phyloP scores from a whole-genome alignment of 2,113 vertebrate genomes.

The Prolemur simus region DNA sequence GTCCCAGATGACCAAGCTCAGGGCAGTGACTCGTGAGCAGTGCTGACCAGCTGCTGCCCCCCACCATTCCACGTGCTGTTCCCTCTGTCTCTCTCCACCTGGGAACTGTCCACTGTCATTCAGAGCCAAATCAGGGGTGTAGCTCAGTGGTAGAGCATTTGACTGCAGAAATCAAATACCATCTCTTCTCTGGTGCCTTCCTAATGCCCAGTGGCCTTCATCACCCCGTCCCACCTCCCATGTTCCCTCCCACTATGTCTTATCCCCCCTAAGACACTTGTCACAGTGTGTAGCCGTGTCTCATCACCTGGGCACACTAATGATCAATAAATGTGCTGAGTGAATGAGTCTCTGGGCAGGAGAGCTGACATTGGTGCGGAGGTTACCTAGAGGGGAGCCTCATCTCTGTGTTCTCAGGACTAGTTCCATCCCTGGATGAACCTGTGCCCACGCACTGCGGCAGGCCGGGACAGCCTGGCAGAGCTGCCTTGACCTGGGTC shows the following conservation, averaged over 20 bases:
- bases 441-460: not conserved
- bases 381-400: not conserved
- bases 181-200: not conserved
- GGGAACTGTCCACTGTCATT: not conserved
- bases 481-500: not conserved
- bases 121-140: not conserved
- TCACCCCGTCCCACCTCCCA: not conserved
- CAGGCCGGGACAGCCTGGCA: not conserved
- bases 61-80: not conserved
- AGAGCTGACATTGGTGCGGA: not conserved
- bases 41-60: not conserved
- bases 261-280: not conserved
- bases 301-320: not conserved
- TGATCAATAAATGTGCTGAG: not conserved
- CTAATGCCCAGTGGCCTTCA: not conserved
- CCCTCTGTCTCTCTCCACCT: not conserved
- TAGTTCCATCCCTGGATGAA: not conserved
- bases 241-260: not conserved
- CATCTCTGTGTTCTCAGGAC: not conserved
- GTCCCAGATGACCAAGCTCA: not conserved
- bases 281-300: not conserved
- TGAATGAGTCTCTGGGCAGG: not conserved
- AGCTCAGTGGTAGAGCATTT: too few relatives aligned
- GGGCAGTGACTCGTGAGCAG: not conserved
- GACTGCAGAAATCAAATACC: too few relatives aligned